Percentiles rank a stretch among this genome's conserved stretches.
These are phyloP conservation scores for Chloromyia formosa DNA, from an alignment of 2,888 invertebrate genomes.

Conservation along the genomic window DNA sequence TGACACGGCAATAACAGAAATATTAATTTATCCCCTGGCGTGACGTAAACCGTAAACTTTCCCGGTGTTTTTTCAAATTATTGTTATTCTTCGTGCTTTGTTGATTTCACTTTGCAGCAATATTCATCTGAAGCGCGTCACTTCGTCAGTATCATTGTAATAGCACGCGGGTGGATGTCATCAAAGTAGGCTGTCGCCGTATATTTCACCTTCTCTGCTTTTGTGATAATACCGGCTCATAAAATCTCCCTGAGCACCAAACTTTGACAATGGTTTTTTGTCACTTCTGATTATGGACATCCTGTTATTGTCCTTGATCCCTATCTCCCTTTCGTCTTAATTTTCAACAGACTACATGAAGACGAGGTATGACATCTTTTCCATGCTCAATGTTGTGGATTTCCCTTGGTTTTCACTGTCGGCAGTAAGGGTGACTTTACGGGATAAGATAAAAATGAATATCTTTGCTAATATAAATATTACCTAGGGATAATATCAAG, in stretches of 20 bases:
- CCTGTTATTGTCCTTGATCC: slow-evolving; percentile 39
- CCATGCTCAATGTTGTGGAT: not conserved
- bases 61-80: not conserved
- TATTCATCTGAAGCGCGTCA: slow-evolving; percentile 22
- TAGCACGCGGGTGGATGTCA: not conserved
- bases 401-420: not conserved
- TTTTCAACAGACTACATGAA: not conserved
- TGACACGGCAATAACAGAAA: slow-evolving; percentile 41
- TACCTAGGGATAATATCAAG: too few relatives aligned
- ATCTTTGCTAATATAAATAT: not conserved
- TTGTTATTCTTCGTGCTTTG: slow-evolving; percentile 15
- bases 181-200: not conserved
- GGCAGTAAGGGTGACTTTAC: not conserved
- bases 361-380: not conserved
- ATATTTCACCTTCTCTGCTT: slow-evolving; percentile 42
- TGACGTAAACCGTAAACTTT: slow-evolving; percentile 45
- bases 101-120: slow-evolving; percentile 9
- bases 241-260: slow-evolving; percentile 32
- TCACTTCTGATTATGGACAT: slow-evolving; percentile 38
- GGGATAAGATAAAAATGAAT: not conserved
- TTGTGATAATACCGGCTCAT: slow-evolving; percentile 35
- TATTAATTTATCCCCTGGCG: slow-evolving; percentile 47
- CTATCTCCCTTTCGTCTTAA: not conserved
- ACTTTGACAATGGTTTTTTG: slow-evolving; percentile 41
- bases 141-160: slow-evolving; percentile 9